phyloP scores from a whole-genome alignment of 37 sponge, comb jelly and placozoan species.

The Haliclona indistincta region DNA sequence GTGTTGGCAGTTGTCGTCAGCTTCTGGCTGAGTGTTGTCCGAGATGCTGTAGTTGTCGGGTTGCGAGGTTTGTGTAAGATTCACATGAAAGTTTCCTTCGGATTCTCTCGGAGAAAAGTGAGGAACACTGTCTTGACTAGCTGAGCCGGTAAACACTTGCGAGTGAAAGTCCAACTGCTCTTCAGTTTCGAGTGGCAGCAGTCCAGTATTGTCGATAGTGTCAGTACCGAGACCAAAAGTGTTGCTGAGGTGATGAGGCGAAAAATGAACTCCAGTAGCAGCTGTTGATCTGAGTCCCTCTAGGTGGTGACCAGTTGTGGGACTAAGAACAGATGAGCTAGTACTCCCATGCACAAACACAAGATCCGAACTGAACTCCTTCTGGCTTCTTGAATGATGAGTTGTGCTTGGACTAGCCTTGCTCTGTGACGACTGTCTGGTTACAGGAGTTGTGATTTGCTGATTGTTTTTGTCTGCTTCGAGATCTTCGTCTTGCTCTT shows the following conservation, averaged over 20 bases:
- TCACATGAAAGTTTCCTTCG: conserved; percentile 3
- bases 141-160: neutral
- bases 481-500: too few species aligned
- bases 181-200: neutral
- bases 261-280: neutral
- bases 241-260: conserved; percentile 2
- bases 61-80: conserved; percentile 7
- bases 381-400: neutral
- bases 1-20: neutral
- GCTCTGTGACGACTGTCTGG: neutral
- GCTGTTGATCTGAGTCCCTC: too few species aligned
- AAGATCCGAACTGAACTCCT: neutral
- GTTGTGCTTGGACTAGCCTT: neutral
- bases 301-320: too few species aligned
- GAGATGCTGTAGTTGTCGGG: neutral
- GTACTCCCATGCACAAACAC: conserved; percentile 5
- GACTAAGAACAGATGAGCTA: conserved; percentile 11
- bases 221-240: neutral
- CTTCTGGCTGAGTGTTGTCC: neutral
- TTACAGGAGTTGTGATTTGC: too few species aligned
- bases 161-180: neutral
- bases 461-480: too few species aligned
- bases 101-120: neutral
- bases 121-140: conserved; percentile 4
- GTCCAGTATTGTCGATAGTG: neutral